A percentile compares a stretch with the other conserved stretches of the same genome.
Evolutionary conservation across 2,113 vertebrate species (phyloP).

Genomic region (Balaeniceps rex): DNA sequence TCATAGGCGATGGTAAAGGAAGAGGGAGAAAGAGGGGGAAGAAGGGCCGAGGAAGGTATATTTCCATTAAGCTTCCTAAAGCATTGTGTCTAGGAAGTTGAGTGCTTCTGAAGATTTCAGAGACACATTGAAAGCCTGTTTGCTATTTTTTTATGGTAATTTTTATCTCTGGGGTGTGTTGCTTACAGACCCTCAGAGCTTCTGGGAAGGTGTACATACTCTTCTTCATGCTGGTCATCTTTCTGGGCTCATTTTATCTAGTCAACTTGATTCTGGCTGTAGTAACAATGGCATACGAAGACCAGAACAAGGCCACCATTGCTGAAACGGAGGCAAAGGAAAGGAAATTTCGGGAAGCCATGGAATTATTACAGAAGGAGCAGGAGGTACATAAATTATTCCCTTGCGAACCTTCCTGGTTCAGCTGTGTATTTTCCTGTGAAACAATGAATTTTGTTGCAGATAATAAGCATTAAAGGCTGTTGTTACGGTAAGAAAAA

Average conservation of each 20-base stretch:
- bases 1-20: rapidly evolving
- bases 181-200: conserved; percentile 87
- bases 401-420: background rate
- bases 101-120: background rate
- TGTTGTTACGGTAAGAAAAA: background rate
- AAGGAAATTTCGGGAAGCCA: conserved; percentile 81
- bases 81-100: background rate
- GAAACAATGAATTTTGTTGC: background rate
- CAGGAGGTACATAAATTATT: conserved; percentile 77
- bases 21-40: background rate
- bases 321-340: conserved; percentile 91
- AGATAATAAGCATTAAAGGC: background rate
- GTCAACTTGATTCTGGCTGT: conserved; percentile 97
- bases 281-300: conserved; percentile 96
- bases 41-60: background rate
- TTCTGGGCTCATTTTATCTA: conserved; percentile 97
- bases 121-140: background rate
- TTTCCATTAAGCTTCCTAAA: background rate
- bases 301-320: conserved; percentile 95
- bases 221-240: conserved; percentile 97
- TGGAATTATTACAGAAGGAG: conserved; percentile 84
- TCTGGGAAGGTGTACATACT: conserved; percentile 94
- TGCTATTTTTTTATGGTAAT: background rate
- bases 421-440: background rate
- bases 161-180: conserved; percentile 20